These are phyloP conservation scores for Sisyra terminalis DNA, from an alignment of 2,888 invertebrate genomes.

Conservation along the genomic window DNA sequence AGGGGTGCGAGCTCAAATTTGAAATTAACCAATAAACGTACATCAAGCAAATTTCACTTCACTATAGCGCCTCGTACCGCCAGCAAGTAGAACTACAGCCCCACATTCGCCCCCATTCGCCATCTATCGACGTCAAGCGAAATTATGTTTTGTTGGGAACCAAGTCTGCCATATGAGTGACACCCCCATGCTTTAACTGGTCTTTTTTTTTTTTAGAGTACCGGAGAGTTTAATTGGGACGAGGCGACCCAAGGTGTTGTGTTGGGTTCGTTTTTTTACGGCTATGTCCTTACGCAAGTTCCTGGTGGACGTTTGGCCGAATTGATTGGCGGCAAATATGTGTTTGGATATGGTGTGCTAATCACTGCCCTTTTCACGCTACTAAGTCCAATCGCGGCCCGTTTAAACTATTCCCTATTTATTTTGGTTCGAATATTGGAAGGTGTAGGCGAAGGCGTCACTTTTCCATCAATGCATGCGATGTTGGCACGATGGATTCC, in stretches of 20 bases:
- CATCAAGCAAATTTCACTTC: no score
- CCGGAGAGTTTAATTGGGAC: slow-evolving; percentile 64
- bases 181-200: neutral
- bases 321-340: slow-evolving; percentile 70
- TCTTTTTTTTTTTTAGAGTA: slow-evolving; percentile 27
- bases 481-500: slow-evolving; percentile 90
- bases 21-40: no score
- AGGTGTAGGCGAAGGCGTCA: slow-evolving; percentile 79
- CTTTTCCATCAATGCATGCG: slow-evolving; percentile 88
- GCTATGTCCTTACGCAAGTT: slow-evolving; percentile 67
- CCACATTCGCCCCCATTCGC: no score
- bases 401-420: slow-evolving; percentile 45
- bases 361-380: slow-evolving; percentile 70
- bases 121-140: no score
- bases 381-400: slow-evolving; percentile 67
- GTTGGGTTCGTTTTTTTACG: slow-evolving; percentile 69
- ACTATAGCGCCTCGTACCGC: no score
- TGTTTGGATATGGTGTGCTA: slow-evolving; percentile 68
- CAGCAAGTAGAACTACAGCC: no score
- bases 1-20: no score
- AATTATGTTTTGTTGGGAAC: no score
- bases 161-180: no score
- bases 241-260: slow-evolving; percentile 65
- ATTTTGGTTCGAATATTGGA: slow-evolving; percentile 61
- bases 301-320: slow-evolving; percentile 75